Evolutionary conservation across 2,888 invertebrate species (phyloP), one percentile per base, ranked within the genome.

Genomic region (Hirtodrosophila histrioides): DNA sequence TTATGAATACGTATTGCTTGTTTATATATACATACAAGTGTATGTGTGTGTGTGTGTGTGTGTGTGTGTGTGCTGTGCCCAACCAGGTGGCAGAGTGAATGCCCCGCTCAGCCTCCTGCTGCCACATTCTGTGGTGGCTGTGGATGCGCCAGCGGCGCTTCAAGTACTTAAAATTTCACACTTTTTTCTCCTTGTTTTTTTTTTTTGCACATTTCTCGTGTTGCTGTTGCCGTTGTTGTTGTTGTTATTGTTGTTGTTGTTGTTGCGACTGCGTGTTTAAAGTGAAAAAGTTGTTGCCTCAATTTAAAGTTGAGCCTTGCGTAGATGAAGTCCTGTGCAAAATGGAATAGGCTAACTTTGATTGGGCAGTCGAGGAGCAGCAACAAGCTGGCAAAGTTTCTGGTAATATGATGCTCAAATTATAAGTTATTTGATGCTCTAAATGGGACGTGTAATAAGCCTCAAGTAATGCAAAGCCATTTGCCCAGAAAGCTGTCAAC

Each of bases 1-100:
- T 83, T 81, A 81, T 81, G 81, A 81, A 81, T 81, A 81, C 79
- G 86, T 83, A 86, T 86, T 82, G 79, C 81, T 81, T 86, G 77
- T 86, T 81, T 81, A 81, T 70, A 71, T n/a, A 8, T 12, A 37
- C 11, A 35, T 11, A 39, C 12, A n/a, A 9, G 10, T 17, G 24
- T 23, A 45, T 40, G 35, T 39, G 7, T 7, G 8, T 44, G 3
- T 61, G 17, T 50, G n/a, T 40, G 2, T 39, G 36, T 44, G 17
- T 27, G 9, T 24, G n/a, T 23, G 36, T 12, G n/a, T 24, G 35
- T 39, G 10, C 3, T 45, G 41, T 50, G 53, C 43, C 51, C 50
- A 56, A 23, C 43, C 60, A 69, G 71, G 75, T 75, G 71, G 56
- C 70, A 64, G 54, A 27, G 40, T 45, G 51, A 49, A 49, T 62